These are phyloP conservation scores for Spisula subtruncata DNA, from an alignment of 2,888 invertebrate species.

Conservation along the genomic window DNA sequence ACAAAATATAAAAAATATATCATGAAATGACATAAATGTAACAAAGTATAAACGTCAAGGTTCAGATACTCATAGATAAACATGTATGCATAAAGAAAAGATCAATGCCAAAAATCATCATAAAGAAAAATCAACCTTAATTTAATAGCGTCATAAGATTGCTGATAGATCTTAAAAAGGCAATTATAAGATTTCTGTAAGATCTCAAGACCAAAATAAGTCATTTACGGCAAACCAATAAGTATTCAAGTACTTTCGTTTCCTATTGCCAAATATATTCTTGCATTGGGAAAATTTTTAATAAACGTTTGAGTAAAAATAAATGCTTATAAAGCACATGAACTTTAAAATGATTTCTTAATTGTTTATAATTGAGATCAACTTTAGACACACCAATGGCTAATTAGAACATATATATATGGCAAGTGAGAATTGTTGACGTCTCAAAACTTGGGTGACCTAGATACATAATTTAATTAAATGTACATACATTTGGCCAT, in stretches of 20 bases:
- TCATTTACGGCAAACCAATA: neutral
- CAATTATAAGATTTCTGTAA: neutral
- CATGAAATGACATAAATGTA: neutral
- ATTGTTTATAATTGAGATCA: constrained; percentile 6
- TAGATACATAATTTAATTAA: too few species aligned
- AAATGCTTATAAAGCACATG: neutral
- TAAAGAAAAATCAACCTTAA: neutral
- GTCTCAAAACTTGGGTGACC: neutral
- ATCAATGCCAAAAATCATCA: neutral
- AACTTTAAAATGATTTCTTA: neutral
- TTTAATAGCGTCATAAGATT: neutral
- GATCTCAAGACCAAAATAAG: neutral
- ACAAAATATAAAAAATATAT: constrained; percentile 28
- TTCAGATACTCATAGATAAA: neutral
- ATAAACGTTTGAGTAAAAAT: too few species aligned
- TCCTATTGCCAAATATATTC: neutral
- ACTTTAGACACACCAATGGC: neutral
- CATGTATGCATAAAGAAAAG: neutral
- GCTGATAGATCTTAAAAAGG: neutral
- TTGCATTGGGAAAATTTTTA: too few species aligned
- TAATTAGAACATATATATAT: too few species aligned
- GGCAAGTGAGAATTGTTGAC: neutral
- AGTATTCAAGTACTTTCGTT: too few species aligned
- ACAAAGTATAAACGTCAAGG: neutral
- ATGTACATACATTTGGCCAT: neutral